These are phyloP conservation scores for Leptoclinus maculatus DNA, from an alignment of 2,797 vertebrate species.

Conservation along the genomic window DNA sequence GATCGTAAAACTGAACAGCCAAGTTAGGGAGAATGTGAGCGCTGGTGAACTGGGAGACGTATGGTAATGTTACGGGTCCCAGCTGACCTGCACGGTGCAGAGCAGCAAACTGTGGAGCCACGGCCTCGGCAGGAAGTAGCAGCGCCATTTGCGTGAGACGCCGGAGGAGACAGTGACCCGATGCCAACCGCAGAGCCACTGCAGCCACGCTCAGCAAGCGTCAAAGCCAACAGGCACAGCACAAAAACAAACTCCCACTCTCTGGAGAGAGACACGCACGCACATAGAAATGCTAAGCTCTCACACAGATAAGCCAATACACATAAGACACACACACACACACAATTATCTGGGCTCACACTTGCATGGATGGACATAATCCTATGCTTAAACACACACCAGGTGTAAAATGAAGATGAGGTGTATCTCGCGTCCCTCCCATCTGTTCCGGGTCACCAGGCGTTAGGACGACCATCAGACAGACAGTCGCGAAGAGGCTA, in stretches of 20 bases:
- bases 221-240: slow-evolving; percentile 12
- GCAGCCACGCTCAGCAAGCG: slow-evolving; percentile 24
- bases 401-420: slow-evolving; percentile 62
- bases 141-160: slow-evolving; percentile 61
- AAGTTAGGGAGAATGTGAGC: not conserved
- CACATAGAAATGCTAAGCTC: slow-evolving; percentile 22
- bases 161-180: slow-evolving; percentile 32
- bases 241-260: slow-evolving; percentile 55
- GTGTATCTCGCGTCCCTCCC: slow-evolving; percentile 59
- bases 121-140: slow-evolving; percentile 36
- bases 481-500: slow-evolving; percentile 10
- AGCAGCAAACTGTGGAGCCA: slow-evolving; percentile 10
- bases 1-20: slow-evolving; percentile 7
- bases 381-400: slow-evolving; percentile 37
- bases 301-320: slow-evolving; percentile 27
- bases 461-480: slow-evolving; percentile 20
- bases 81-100: slow-evolving; percentile 2
- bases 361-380: slow-evolving; percentile 33
- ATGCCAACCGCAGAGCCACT: slow-evolving; percentile 38
- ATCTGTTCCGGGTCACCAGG: slow-evolving; percentile 68
- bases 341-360: slow-evolving; percentile 30
- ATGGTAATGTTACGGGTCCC: slow-evolving; percentile 4
- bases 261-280: not conserved
- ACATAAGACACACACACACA: slow-evolving; percentile 26
- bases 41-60: not conserved